Percentiles rank a stretch among this genome's conserved stretches.
Evolutionary conservation across 2,888 invertebrate genomes (phyloP).

Genomic region (Neoaliturus tenellus): DNA sequence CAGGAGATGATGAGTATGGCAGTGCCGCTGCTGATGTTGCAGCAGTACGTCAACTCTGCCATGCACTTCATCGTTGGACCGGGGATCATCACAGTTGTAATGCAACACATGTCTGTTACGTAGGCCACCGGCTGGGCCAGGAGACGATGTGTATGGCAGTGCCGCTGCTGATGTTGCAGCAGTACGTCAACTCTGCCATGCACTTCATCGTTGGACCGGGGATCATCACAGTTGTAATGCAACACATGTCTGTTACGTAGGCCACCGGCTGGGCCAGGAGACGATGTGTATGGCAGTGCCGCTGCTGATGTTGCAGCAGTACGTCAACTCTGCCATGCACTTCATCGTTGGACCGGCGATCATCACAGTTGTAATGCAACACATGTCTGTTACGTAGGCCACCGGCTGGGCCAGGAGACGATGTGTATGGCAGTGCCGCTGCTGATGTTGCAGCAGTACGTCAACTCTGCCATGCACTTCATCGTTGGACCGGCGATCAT

Average conservation of each 20-base stretch:
- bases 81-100: slow-evolving; percentile 76
- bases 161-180: slow-evolving; percentile 82
- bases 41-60: slow-evolving; percentile 86
- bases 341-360: slow-evolving; percentile 81
- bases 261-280: slow-evolving; percentile 78
- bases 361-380: slow-evolving; percentile 73
- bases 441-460: slow-evolving; percentile 84
- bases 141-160: slow-evolving; percentile 82
- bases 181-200: slow-evolving; percentile 86
- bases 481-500: slow-evolving; percentile 80
- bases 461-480: slow-evolving; percentile 85
- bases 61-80: slow-evolving; percentile 82
- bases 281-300: slow-evolving; percentile 84
- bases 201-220: slow-evolving; percentile 82
- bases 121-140: slow-evolving; percentile 79
- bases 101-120: slow-evolving; percentile 68
- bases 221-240: slow-evolving; percentile 74
- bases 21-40: slow-evolving; percentile 82
- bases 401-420: slow-evolving; percentile 79
- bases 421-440: slow-evolving; percentile 83
- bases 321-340: slow-evolving; percentile 85
- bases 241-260: slow-evolving; percentile 72
- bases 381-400: slow-evolving; percentile 74
- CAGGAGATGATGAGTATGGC: slow-evolving; percentile 81
- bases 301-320: slow-evolving; percentile 82